Evolutionary conservation across 2,888 invertebrate genomes (phyloP).

Genomic region (Antheraea yamamai): DNA sequence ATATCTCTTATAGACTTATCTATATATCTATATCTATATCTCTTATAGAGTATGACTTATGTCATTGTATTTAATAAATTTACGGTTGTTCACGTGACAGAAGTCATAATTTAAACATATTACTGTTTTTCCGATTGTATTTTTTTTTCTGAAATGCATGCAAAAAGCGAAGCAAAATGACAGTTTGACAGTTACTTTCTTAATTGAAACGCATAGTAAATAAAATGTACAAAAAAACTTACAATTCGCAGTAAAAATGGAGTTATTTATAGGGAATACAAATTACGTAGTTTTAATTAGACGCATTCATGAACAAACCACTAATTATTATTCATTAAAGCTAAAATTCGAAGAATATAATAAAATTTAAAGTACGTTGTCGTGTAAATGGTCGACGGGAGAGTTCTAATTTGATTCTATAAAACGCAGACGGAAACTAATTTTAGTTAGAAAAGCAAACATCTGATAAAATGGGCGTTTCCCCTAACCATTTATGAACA

Average conservation of each 20-base stretch:
- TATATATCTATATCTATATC: too few species aligned
- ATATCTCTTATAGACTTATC: too few species aligned
- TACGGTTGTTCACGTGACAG: too few species aligned
- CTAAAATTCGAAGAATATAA: constrained; percentile 5
- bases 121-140: too few species aligned
- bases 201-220: neutral
- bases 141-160: too few species aligned
- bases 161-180: too few species aligned
- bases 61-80: too few species aligned
- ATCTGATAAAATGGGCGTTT: constrained; percentile 16
- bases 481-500: constrained; percentile 11
- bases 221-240: neutral
- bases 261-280: neutral
- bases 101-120: too few species aligned
- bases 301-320: neutral
- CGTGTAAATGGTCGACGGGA: constrained; percentile 33
- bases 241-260: neutral
- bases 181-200: too few species aligned
- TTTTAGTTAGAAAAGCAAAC: constrained; percentile 70
- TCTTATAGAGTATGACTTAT: too few species aligned
- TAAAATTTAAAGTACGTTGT: constrained; percentile 12
- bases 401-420: constrained; percentile 60
- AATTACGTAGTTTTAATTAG: neutral
- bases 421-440: constrained; percentile 67
- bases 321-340: neutral